Evolutionary conservation across 2,113 vertebrate genomes (phyloP), one percentile per base, ranked within the genome.

Genomic region (Takifugu flavidus): DNA sequence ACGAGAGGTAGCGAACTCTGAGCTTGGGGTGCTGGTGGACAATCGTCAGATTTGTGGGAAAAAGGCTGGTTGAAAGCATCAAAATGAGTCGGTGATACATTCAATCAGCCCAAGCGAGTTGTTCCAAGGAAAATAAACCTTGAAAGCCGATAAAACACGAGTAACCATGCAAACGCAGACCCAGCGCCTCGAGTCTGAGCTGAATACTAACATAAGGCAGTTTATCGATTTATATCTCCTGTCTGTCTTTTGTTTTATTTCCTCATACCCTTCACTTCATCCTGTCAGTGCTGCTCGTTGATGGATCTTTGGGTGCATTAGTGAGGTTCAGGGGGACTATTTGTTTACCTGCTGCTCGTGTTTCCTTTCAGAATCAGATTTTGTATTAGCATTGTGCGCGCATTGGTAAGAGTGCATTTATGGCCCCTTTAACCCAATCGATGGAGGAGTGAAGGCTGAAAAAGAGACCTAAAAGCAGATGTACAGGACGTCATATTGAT

Each of bases 401-500:
- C 56, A 53, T 57, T 74, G 64, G 71, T 80, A 78, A 72, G 78
- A 47, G 49, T 29, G 4, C 53, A 45, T 79, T 80, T 72, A 79
- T 67, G 67, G 54, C 65, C 57, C 69, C 73, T 82, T 83, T 77
- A 79, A 65, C 26, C 31, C 51, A 45, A 65, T 51, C 61, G 62
- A 69, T 58, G 49, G 53, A n/a, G 12, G 5, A 12, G 5, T 10
- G 45, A 13, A 47, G 45, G 15, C 45, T 15, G 14, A n/a, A 47
- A 47, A n/a, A 47, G 4, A 3, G 4, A 47, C 5, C 13, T 13
- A 46, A 46, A 13, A 46, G 15, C 45, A 46, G 45, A 13, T 13
- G 4, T 12, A 47, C 6, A 43, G 42, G 2, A 43, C 4, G 13
- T 15, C 45, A 12, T 47, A n/a, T 47, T 47, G 34, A 39, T 39